Evolutionary conservation across 2,888 invertebrate genomes (phyloP).

Genomic region (Scrobipalpa atriplicella): DNA sequence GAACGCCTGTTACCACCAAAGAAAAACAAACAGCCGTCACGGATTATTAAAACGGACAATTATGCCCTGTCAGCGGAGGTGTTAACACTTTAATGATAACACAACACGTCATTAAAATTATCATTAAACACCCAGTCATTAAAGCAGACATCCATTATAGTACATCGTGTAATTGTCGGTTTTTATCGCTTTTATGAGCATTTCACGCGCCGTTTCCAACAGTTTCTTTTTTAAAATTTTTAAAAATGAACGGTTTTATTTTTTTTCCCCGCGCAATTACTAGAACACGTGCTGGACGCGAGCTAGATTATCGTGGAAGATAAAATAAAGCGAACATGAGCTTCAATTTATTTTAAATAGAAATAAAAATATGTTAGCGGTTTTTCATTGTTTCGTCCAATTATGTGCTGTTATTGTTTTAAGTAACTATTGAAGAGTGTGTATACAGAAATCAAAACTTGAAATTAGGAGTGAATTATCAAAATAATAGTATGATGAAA

Average conservation of each 20-base stretch:
- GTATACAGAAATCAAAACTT: background rate
- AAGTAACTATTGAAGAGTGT: background rate
- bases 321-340: conserved; percentile 21
- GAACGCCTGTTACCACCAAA: conserved; percentile 26
- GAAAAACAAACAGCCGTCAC: conserved; percentile 46
- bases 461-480: too few species aligned
- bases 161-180: conserved; percentile 50
- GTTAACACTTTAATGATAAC: conserved; percentile 43
- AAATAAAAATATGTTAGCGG: conserved; percentile 19
- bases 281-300: conserved; percentile 18
- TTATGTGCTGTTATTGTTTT: background rate
- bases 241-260: conserved; percentile 29
- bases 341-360: conserved; percentile 19
- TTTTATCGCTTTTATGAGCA: conserved; percentile 64
- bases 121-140: conserved; percentile 32
- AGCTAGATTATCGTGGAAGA: conserved; percentile 22
- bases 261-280: conserved; percentile 26
- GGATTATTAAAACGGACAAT: conserved; percentile 53
- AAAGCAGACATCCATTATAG: conserved; percentile 37
- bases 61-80: conserved; percentile 50
- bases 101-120: conserved; percentile 48
- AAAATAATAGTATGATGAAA: too few species aligned
- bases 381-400: background rate
- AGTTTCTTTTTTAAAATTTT: conserved; percentile 34
- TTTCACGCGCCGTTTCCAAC: conserved; percentile 62